A percentile compares a stretch with the other conserved stretches of the same genome.
Evolutionary conservation across 2,113 vertebrate species (phyloP).

Genomic region (Chionis minor): DNA sequence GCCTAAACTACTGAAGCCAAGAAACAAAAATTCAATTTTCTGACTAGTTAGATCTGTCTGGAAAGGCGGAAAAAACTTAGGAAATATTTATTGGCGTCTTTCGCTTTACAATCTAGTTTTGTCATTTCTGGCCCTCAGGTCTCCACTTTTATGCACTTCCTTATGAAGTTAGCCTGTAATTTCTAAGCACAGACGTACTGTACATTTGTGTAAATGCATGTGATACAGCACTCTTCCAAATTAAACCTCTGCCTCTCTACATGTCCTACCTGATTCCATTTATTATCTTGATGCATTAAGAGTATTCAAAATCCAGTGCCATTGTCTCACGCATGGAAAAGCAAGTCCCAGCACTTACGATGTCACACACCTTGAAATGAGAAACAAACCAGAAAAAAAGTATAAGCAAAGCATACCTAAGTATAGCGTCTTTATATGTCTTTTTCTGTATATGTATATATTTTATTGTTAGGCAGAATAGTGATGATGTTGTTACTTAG

Average conservation of each 20-base stretch:
- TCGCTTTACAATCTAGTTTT: background rate
- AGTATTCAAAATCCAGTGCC: background rate
- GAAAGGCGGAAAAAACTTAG: background rate
- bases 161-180: background rate
- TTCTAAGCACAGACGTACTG: background rate
- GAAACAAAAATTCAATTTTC: background rate
- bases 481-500: conserved; percentile 49
- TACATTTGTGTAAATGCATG: background rate
- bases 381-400: conserved; percentile 22
- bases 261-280: background rate
- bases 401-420: conserved; percentile 60
- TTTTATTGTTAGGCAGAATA: conserved; percentile 61
- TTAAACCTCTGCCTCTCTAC: background rate
- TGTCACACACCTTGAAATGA: conserved; percentile 73
- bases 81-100: background rate
- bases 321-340: background rate
- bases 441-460: conserved; percentile 42
- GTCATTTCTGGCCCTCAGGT: background rate
- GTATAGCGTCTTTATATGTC: conserved; percentile 20
- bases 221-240: background rate
- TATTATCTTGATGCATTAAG: background rate
- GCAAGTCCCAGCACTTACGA: conserved; percentile 61
- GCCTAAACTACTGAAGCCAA: background rate
- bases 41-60: background rate
- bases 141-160: background rate